Evolutionary conservation across 2,113 vertebrate genomes (phyloP), one percentile per base, ranked within the genome.

Genomic region (Turnix velox): DNA sequence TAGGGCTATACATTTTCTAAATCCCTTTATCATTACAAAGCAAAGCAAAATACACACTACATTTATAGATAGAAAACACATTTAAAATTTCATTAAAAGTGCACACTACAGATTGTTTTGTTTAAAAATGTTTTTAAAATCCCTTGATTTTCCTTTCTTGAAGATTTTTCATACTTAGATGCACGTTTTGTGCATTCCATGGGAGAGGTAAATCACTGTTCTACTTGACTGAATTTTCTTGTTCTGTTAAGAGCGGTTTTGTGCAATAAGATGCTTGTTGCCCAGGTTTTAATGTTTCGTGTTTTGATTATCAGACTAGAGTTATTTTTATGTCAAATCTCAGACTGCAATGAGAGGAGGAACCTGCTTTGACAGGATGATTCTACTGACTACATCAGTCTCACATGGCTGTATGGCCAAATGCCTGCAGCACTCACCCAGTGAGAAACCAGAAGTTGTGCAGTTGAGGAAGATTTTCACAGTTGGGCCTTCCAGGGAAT

Each of bases 371-470:
- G 15, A 37, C 33, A 27, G 37, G 43, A 7, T 35, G 14, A 3
- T 84, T 83, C 27, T 88, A 4, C 33, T 9, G 2, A 4, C 39
- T 33, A 35, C 37, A 4, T 13, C 0, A 51, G 24, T 43, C 49
- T 84, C 58, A 43, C 42, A 10, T 51, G 42, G 8, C 46, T 55
- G 6, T 12, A 4, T 30, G 67, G 16, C 43, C 23, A 7, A 22
- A 43, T 2, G 3, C 11, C 37, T 48, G 31, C 23, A 22, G 33
- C 48, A 7, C 12, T 54, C 1, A 3, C 31, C 10, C 2, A 3
- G 7, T 24, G 51, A 58, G 49, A 87, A 46, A 25, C 31, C 49
- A 49, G 39, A 54, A 49, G 27, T 14, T 73, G 25, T 30, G 25
- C 4, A 6, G 2, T 27, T 72, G 42, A 13, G 25, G 35, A 88